Percentiles rank a stretch among this genome's conserved stretches.
These are phyloP conservation scores for Sphaerophoria rueppellii DNA, from an alignment of 2,888 invertebrate genomes.

Conservation along the genomic window DNA sequence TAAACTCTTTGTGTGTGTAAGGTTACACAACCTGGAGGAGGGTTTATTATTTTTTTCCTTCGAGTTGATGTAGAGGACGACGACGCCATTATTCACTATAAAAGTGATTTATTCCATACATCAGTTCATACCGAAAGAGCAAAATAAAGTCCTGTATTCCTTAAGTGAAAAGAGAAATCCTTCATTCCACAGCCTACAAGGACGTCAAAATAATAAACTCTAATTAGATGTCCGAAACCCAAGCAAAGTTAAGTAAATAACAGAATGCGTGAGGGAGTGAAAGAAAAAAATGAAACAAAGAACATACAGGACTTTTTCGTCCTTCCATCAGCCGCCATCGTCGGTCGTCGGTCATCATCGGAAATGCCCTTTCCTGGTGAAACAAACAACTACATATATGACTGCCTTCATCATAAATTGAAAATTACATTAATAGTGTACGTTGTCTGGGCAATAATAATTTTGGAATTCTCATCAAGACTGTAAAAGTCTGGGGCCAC, in stretches of 20 bases:
- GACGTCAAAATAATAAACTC: constrained; percentile 50
- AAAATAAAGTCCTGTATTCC: no score
- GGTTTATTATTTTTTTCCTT: not conserved
- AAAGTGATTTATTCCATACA: not conserved
- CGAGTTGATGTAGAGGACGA: not conserved
- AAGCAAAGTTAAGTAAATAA: constrained; percentile 24
- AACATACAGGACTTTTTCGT: constrained; percentile 7
- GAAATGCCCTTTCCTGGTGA: constrained; percentile 8
- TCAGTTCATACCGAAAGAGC: not conserved
- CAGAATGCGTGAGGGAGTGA: not conserved
- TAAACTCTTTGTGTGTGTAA: constrained; percentile 19
- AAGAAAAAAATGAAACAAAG: constrained; percentile 25
- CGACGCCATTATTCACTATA: not conserved
- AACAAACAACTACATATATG: not conserved
- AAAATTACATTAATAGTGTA: constrained; percentile 33
- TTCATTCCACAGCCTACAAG: constrained; percentile 1
- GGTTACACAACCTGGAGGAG: constrained; percentile 1
- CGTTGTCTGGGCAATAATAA: constrained; percentile 31
- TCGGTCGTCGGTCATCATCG: no score
- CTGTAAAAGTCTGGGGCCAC: not conserved
- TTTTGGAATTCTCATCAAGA: not conserved
- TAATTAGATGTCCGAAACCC: constrained; percentile 49
- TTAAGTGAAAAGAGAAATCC: no score
- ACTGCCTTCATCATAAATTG: constrained; percentile 21
- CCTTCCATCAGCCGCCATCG: no score